Percentiles rank a stretch among this genome's conserved stretches.
Conservation (phyloP, 2,113 vertebrate species). For the Eulemur rufifrons region DNA sequence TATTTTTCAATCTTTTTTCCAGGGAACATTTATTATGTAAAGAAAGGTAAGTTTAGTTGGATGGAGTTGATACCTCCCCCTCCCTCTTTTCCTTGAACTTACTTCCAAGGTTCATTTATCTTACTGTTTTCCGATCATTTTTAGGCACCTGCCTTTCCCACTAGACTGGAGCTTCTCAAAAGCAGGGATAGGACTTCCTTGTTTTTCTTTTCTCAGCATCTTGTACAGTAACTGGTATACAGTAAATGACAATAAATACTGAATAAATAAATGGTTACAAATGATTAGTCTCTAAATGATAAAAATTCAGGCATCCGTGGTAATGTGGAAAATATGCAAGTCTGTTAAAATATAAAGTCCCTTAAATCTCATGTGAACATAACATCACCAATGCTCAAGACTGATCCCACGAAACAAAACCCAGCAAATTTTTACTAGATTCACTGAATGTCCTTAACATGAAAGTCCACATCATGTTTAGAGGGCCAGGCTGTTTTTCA, state of each 20-base stretch:
- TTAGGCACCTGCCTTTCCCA: not conserved
- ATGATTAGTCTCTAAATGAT: not conserved
- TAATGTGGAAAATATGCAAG: not conserved
- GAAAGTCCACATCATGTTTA: not conserved
- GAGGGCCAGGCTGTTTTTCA: not conserved
- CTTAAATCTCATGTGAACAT: not conserved
- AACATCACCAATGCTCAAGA: not conserved
- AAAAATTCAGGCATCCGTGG: not conserved
- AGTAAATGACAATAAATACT: not conserved
- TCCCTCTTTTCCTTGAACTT: not conserved
- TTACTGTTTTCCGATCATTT: not conserved
- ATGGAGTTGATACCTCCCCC: not conserved
- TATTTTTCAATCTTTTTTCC: not conserved
- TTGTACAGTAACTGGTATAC: not conserved
- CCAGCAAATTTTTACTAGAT: not conserved
- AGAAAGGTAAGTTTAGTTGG: not conserved
- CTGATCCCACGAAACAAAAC: not conserved
- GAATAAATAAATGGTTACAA: not conserved
- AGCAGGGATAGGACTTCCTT: not conserved
- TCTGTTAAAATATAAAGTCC: not conserved
- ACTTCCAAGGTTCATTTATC: not conserved
- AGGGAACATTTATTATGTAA: not conserved
- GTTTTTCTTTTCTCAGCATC: not conserved
- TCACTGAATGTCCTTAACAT: not conserved
- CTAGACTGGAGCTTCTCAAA: not conserved